A percentile compares a stretch with the other conserved stretches of the same genome.
These are phyloP conservation scores for Ispidina lecontei DNA, from an alignment of 2,797 vertebrate species.

Conservation along the genomic window DNA sequence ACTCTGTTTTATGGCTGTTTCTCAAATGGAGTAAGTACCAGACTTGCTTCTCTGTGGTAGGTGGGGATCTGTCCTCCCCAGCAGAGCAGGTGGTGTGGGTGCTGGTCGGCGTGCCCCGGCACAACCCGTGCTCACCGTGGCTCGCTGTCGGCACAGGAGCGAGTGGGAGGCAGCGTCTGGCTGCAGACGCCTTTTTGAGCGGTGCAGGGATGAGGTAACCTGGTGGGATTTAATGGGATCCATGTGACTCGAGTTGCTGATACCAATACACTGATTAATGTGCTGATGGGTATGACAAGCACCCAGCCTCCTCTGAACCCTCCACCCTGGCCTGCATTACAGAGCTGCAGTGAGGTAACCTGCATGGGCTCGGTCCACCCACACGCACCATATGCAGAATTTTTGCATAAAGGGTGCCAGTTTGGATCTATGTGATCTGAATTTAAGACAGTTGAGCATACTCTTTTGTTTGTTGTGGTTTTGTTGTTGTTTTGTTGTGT, in stretches of 20 bases:
- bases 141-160: neutral
- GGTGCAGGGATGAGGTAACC: neutral
- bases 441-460: neutral
- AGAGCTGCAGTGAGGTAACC: neutral
- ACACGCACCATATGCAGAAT: neutral
- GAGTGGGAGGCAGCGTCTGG: neutral
- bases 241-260: neutral
- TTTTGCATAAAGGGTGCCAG: neutral
- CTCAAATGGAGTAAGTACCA: accelerated
- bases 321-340: neutral
- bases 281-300: neutral
- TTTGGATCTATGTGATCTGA: neutral
- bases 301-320: neutral
- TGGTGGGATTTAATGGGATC: neutral
- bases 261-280: neutral
- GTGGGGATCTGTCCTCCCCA: neutral
- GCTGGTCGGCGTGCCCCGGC: accelerated
- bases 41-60: accelerated
- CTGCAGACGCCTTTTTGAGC: neutral
- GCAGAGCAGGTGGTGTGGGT: accelerated
- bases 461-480: neutral
- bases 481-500: neutral
- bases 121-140: neutral
- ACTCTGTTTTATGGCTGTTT: neutral
- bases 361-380: neutral